Evolutionary conservation across 2,888 invertebrate species (phyloP).

Genomic region (Sympetrum striolatum): DNA sequence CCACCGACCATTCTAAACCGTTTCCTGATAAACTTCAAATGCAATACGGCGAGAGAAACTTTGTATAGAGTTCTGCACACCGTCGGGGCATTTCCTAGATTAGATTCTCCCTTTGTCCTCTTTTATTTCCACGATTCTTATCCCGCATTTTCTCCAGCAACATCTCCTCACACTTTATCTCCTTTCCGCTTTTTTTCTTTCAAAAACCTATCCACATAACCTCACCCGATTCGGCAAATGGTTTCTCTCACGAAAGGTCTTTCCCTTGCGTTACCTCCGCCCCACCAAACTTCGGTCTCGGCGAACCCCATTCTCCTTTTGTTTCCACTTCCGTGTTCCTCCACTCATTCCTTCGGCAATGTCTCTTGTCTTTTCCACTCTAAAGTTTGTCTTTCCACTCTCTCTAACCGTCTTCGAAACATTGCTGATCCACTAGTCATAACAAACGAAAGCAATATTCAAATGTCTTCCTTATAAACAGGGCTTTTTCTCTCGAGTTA

Average conservation of each 20-base stretch:
- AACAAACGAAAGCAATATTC: too few relatives aligned
- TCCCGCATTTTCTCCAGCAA: not conserved
- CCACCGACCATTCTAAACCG: too few relatives aligned
- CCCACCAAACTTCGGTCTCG: not conserved
- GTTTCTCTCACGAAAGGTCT: conserved; percentile 17
- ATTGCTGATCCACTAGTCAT: not conserved
- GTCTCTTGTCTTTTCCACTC: not conserved
- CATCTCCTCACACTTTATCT: not conserved
- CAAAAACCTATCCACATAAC: conserved; percentile 12
- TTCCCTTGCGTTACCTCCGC: not conserved
- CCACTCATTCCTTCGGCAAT: not conserved
- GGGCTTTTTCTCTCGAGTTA: too few relatives aligned
- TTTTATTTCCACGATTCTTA: not conserved
- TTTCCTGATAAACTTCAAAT: too few relatives aligned
- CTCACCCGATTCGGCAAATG: conserved; percentile 21
- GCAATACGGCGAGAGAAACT: too few relatives aligned
- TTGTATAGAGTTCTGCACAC: too few relatives aligned
- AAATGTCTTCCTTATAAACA: too few relatives aligned
- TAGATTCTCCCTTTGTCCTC: not conserved
- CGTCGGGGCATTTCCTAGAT: not conserved
- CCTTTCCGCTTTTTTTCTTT: not conserved
- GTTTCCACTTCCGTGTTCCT: not conserved
- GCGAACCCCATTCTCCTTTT: not conserved
- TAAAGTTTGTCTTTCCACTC: not conserved
- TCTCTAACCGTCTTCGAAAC: not conserved